Conservation (phyloP, 2,797 vertebrate genomes). For the Ctenopoma kingsleyae region DNA sequence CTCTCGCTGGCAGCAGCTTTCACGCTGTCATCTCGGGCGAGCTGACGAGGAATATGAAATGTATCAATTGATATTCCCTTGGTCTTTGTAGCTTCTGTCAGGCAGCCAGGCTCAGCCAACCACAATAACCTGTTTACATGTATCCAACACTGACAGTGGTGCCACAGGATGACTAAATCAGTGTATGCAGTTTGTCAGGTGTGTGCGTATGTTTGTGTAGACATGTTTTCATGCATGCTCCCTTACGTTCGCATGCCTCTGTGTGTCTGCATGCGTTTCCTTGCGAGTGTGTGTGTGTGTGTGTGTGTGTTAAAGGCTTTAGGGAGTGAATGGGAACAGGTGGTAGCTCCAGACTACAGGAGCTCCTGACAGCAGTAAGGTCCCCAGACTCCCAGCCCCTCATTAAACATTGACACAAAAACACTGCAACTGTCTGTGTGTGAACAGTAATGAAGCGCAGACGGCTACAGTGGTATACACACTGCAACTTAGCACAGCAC, state of each 20-base stretch:
- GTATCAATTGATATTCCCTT: constrained; percentile 78
- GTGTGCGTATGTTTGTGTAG: constrained; percentile 51
- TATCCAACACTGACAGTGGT: constrained; percentile 65
- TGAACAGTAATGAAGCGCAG: constrained; percentile 82
- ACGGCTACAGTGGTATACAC: constrained; percentile 70
- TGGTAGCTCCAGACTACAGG: constrained; percentile 84
- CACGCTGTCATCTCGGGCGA: constrained; percentile 64
- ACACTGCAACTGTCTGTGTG: constrained; percentile 84
- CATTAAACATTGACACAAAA: constrained; percentile 87
- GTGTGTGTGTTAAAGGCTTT: constrained; percentile 64
- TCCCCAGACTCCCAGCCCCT: constrained; percentile 84
- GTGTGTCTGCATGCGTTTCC: constrained; percentile 52
- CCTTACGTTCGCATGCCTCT: constrained; percentile 64
- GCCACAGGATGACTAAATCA: constrained; percentile 78
- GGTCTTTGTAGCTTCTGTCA: constrained; percentile 76
- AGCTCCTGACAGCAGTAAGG: constrained; percentile 84
- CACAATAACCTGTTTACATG: constrained; percentile 76
- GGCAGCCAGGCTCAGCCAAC: constrained; percentile 68
- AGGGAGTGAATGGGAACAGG: constrained; percentile 81
- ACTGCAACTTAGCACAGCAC: constrained; percentile 75
- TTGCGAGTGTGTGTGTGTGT: constrained; percentile 24
- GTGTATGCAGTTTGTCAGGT: constrained; percentile 75
- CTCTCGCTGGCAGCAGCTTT: constrained; percentile 68
- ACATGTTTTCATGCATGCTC: constrained; percentile 52
- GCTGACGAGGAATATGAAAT: constrained; percentile 70